Percentiles rank a stretch among this genome's conserved stretches.
These are phyloP conservation scores for Mercenaria mercenaria DNA, from an alignment of 1,140 invertebrate genomes.

Conservation along the genomic window DNA sequence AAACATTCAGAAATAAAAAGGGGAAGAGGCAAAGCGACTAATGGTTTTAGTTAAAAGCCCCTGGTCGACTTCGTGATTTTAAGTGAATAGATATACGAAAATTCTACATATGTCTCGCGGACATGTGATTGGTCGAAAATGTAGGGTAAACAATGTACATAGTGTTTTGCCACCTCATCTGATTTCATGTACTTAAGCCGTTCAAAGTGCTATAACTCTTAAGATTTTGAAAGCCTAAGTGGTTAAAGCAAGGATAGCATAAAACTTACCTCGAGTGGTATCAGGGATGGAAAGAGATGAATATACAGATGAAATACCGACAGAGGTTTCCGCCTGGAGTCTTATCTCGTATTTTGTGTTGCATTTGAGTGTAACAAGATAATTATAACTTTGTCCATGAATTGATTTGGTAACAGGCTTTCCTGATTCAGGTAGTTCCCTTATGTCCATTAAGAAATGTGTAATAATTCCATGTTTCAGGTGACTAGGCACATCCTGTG, in stretches of 20 bases:
- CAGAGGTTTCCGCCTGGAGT: neutral
- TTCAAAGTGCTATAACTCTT: no score
- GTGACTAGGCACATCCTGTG: neutral
- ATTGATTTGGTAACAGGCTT: neutral
- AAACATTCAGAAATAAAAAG: no score
- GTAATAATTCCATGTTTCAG: neutral
- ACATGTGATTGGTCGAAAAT: no score
- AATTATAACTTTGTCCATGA: neutral
- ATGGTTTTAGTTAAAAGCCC: no score
- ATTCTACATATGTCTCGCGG: neutral
- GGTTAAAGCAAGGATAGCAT: neutral
- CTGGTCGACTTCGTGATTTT: no score
- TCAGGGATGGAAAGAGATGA: neutral
- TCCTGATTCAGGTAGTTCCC: neutral
- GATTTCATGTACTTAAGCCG: no score
- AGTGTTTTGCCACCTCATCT: no score
- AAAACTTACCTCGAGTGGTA: neutral
- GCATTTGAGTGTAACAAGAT: neutral
- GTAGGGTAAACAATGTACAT: no score
- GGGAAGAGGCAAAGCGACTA: no score
- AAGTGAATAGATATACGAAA: neutral
- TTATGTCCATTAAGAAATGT: neutral
- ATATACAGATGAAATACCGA: neutral
- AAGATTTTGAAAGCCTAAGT: no score
- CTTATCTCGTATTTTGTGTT: neutral